These are phyloP conservation scores for Argyrosomus japonicus DNA, from an alignment of 2,113 vertebrate genomes.

Conservation along the genomic window DNA sequence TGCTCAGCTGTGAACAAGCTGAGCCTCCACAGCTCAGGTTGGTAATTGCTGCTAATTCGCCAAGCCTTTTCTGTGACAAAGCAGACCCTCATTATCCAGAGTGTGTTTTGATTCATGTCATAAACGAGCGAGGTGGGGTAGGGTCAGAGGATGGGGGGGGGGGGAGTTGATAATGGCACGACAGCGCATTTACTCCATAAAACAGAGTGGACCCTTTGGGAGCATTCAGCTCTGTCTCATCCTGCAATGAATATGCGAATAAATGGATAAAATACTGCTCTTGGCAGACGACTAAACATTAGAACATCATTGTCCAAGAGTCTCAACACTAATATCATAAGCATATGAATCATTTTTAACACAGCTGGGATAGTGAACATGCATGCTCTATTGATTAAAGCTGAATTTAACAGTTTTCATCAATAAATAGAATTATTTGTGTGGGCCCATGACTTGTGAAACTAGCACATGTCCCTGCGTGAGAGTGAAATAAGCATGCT, in stretches of 20 bases:
- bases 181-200: conserved; percentile 42
- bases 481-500: conserved; percentile 45
- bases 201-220: conserved; percentile 44
- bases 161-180: conserved; percentile 41
- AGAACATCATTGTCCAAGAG: conserved; percentile 14
- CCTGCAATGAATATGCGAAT: conserved; percentile 32
- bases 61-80: conserved; percentile 32
- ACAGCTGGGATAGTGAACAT: neutral
- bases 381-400: neutral
- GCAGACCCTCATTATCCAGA: conserved; percentile 40
- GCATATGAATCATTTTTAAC: conserved; percentile 1
- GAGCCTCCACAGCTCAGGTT: conserved; percentile 32
- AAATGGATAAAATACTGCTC: conserved; percentile 41
- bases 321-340: neutral
- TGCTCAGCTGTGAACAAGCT: conserved; percentile 35
- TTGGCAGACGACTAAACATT: conserved; percentile 20
- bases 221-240: conserved; percentile 48
- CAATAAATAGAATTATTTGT: conserved; percentile 5
- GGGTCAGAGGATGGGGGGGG: conserved; percentile 8
- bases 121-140: conserved; percentile 19
- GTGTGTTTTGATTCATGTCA: conserved; percentile 59
- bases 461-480: conserved; percentile 32
- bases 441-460: conserved; percentile 15
- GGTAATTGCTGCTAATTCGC: conserved; percentile 47
- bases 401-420: neutral